Conservation (phyloP, 2,888 invertebrate genomes). For the Thereva unica region DNA sequence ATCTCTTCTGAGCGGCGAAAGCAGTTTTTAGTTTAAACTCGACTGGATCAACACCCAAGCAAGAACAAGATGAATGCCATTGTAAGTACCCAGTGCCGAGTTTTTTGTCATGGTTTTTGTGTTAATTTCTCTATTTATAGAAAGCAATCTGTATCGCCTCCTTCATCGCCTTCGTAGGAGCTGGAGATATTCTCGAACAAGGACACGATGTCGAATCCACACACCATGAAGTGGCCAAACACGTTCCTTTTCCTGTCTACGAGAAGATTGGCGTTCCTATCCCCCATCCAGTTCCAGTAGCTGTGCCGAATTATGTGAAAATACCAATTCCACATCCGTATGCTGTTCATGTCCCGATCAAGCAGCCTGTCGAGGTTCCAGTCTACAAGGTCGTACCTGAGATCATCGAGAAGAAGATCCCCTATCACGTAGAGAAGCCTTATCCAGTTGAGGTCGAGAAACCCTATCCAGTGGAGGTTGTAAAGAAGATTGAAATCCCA, state of each 20-base stretch:
- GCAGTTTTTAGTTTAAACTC: conserved; percentile 15
- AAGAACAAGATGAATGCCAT: conserved; percentile 42
- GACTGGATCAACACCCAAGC: conserved; percentile 33
- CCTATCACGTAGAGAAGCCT: conserved; percentile 74
- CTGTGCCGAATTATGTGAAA: conserved; percentile 66
- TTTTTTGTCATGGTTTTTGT: neutral
- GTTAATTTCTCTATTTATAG: conserved; percentile 33
- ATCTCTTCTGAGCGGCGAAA: conserved; percentile 22
- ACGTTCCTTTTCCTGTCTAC: conserved; percentile 70
- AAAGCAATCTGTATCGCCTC: conserved; percentile 34
- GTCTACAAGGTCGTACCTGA: conserved; percentile 75
- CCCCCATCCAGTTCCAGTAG: conserved; percentile 73
- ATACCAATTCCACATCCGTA: conserved; percentile 76
- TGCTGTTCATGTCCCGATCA: conserved; percentile 69
- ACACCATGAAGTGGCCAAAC: conserved; percentile 70
- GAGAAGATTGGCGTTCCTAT: conserved; percentile 76
- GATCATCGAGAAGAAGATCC: conserved; percentile 72
- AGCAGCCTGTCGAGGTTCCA: conserved; percentile 73
- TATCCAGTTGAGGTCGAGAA: conserved; percentile 69
- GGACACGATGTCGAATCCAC: conserved; percentile 64
- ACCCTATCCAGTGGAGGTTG: conserved; percentile 75
- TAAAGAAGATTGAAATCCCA: conserved; percentile 73
- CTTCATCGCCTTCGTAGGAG: conserved; percentile 27
- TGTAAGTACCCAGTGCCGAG: conserved; percentile 31
- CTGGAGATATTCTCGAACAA: conserved; percentile 57